Evolutionary conservation across 2,797 vertebrate species (phyloP), one percentile per base, ranked within the genome.

Genomic region (Heterohyrax brucei): DNA sequence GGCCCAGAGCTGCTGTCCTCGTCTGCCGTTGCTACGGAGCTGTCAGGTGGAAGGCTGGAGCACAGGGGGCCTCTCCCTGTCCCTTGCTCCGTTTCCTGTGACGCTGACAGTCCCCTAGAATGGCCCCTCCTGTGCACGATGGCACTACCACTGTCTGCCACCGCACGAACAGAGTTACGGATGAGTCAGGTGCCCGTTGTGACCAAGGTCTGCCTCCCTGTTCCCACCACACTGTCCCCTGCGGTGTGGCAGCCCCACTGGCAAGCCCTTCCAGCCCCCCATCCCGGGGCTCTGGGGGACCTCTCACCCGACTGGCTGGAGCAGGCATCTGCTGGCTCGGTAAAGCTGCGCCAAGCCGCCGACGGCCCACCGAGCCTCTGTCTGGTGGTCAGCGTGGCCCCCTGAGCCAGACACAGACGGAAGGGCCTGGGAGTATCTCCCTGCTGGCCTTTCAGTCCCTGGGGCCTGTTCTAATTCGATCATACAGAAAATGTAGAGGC

Each of bases 391-490:
- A 53, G 50, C 68, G 93, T 61, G 73, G 10, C 9, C 87, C 61
- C 80, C 73, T 50, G 19, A 93, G 21, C 61, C 56, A 90, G 21
- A 89, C 48, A 14, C 21, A 80, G 6, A 64, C 33, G 6, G 4
- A 81, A 24, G 19, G 56, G 19, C 85, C 82, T 78, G 22, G 44
- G 70, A 59, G 14, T 77, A 7, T 85, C 46, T 73, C 92, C 24
- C 30, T 91, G 26, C n/a, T 33, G 16, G 76, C 77, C 21, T 70
- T 82, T 61, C 39, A 88, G 64, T 88, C 56, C 39, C 1, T n/a
- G 53, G 1, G 22, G 4, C 82, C 59, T 90, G 10, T 81, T 94
- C 68, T 39, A 48, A 89, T 89, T 88, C 70, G 64, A 39, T 88
- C n/a, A 78, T 39, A 26, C 59, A 64, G 87, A 59, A 13, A 93